Percentiles rank a stretch among this genome's conserved stretches.
Conservation (phyloP, 2,888 invertebrate genomes). For the Cordilura impudica region DNA sequence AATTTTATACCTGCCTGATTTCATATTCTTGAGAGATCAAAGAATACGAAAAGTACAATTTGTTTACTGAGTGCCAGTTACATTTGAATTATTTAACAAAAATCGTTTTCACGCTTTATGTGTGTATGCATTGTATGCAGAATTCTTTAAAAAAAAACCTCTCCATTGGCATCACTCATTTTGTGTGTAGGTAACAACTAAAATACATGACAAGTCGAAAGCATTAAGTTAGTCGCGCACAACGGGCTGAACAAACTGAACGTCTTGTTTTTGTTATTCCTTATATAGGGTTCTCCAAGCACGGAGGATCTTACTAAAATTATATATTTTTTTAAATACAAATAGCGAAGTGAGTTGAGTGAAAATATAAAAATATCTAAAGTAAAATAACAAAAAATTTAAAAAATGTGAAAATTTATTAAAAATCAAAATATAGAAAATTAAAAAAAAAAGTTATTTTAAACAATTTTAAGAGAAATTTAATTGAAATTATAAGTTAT, state of each 20-base stretch:
- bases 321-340: constrained; percentile 14
- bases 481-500: background rate
- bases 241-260: constrained; percentile 34
- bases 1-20: too few relatives aligned
- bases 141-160: too few relatives aligned
- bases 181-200: constrained; percentile 6
- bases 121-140: too few relatives aligned
- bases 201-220: constrained; percentile 24
- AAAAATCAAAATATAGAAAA: background rate
- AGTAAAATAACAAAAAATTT: background rate
- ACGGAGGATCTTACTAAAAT: constrained; percentile 33
- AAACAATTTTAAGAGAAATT: background rate
- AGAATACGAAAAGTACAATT: too few relatives aligned
- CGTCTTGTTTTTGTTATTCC: constrained; percentile 16
- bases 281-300: constrained; percentile 36
- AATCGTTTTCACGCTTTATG: too few relatives aligned
- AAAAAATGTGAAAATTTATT: background rate
- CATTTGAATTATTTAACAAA: too few relatives aligned
- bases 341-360: constrained; percentile 53
- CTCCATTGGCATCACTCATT: background rate
- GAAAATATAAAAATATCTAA: background rate
- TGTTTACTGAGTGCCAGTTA: too few relatives aligned
- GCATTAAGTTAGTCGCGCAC: constrained; percentile 57
- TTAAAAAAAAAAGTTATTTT: background rate
- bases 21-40: too few relatives aligned